phyloP scores from a whole-genome alignment of 2,888 invertebrate genomes.

The Tiphia femorata region DNA sequence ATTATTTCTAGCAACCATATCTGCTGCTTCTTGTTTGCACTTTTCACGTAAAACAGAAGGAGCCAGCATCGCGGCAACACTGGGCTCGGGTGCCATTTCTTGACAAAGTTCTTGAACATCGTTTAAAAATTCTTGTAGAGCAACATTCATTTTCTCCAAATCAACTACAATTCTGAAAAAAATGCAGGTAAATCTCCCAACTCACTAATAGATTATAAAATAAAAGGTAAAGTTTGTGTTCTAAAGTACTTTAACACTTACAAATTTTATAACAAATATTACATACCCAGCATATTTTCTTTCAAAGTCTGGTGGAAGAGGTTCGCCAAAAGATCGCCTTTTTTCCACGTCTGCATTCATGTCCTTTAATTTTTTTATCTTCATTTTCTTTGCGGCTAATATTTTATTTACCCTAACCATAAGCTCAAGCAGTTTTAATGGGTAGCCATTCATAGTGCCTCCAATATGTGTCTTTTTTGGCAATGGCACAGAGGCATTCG shows the following conservation, averaged over 20 bases:
- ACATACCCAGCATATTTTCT: slow-evolving; percentile 85
- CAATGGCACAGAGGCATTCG: slow-evolving; percentile 61
- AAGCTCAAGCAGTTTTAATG: slow-evolving; percentile 85
- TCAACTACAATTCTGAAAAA: slow-evolving; percentile 77
- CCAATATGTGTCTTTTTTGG: slow-evolving; percentile 68
- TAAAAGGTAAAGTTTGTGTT: background rate
- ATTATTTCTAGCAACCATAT: slow-evolving; percentile 83
- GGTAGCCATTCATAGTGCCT: slow-evolving; percentile 83
- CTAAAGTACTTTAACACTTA: background rate
- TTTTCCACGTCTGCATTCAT: slow-evolving; percentile 94
- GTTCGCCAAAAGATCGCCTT: slow-evolving; percentile 83
- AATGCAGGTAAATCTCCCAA: background rate
- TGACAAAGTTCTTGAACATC: slow-evolving; percentile 87
- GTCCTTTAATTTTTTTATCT: slow-evolving; percentile 83
- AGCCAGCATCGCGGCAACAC: slow-evolving; percentile 87
- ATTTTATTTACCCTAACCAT: slow-evolving; percentile 91
- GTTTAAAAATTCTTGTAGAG: slow-evolving; percentile 87
- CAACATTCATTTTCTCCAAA: slow-evolving; percentile 90
- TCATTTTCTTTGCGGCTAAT: slow-evolving; percentile 83
- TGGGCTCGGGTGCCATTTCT: slow-evolving; percentile 90
- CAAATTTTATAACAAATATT: slow-evolving; percentile 5
- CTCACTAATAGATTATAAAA: background rate
- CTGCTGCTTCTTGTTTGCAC: slow-evolving; percentile 86
- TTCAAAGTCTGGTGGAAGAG: slow-evolving; percentile 89
- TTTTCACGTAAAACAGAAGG: slow-evolving; percentile 90